Evolutionary conservation across 2,113 vertebrate species (phyloP).

Genomic region (Erinaceus europaeus): DNA sequence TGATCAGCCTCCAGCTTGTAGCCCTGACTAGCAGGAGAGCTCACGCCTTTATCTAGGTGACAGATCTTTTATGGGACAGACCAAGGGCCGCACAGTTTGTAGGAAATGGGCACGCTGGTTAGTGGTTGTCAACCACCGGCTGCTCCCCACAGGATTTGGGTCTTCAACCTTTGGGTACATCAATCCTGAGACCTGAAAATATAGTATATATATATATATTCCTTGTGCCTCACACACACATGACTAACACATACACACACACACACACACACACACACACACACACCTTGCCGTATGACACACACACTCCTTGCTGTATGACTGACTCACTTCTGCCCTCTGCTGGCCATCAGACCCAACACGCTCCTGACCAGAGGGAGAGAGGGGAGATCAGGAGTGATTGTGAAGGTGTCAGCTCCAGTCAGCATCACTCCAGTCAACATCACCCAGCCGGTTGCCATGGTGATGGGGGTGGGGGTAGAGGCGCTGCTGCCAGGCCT

Average conservation of each 20-base stretch:
- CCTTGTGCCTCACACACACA: too few relatives aligned
- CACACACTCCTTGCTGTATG: fast-evolving
- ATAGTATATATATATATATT: too few relatives aligned
- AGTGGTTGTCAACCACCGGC: too few relatives aligned
- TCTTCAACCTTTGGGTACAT: neutral
- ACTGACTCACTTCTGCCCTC: constrained; percentile 71
- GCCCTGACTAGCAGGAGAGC: fast-evolving
- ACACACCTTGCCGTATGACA: too few relatives aligned
- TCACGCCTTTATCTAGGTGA: neutral
- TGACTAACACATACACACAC: too few relatives aligned
- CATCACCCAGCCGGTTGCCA: constrained; percentile 61
- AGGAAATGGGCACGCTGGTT: neutral
- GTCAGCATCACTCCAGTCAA: too few relatives aligned
- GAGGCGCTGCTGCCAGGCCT: neutral
- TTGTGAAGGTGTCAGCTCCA: constrained; percentile 55
- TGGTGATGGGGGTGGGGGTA: constrained; percentile 57
- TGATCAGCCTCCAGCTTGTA: fast-evolving
- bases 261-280: too few relatives aligned
- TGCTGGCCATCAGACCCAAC: constrained; percentile 33
- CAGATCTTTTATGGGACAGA: fast-evolving
- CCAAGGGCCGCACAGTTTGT: fast-evolving
- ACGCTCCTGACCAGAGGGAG: neutral
- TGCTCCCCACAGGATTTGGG: too few relatives aligned
- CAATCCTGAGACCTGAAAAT: too few relatives aligned
- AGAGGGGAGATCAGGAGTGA: neutral